Conservation (phyloP, 2,888 invertebrate genomes). For the Lepidonotus clava region DNA sequence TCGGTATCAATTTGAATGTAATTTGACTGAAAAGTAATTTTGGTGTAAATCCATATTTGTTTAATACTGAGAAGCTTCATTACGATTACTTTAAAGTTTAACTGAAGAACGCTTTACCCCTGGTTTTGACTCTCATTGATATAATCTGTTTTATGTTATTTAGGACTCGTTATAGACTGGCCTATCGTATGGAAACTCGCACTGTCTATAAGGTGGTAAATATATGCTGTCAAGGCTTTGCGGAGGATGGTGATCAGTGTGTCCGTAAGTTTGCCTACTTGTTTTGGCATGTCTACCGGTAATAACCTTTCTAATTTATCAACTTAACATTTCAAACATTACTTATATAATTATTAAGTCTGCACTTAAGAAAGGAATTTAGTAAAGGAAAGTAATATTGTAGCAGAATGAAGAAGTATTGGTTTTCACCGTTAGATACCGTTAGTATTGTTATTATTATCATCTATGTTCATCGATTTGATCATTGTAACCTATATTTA, state of each 20-base stretch:
- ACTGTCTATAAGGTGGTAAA: not conserved
- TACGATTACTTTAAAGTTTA: not conserved
- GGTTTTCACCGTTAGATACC: not conserved
- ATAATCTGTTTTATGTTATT: not conserved
- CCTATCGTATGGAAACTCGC: conserved; percentile 6
- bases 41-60: too few species aligned
- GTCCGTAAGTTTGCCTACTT: conserved; percentile 53
- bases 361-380: too few species aligned
- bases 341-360: too few species aligned
- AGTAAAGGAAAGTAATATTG: too few species aligned
- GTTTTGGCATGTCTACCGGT: too few species aligned
- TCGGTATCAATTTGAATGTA: too few species aligned
- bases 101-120: not conserved
- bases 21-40: too few species aligned
- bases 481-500: too few species aligned
- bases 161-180: conserved; percentile 22
- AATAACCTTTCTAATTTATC: too few species aligned
- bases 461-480: not conserved
- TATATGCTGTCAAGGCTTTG: conserved; percentile 37
- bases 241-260: conserved; percentile 24
- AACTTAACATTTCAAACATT: too few species aligned
- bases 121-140: not conserved
- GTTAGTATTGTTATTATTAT: not conserved
- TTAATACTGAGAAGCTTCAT: too few species aligned
- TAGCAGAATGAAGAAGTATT: not conserved